Evolutionary conservation across 2,797 vertebrate species (phyloP), one percentile per base, ranked within the genome.

Genomic region (Tragopan temminckii): DNA sequence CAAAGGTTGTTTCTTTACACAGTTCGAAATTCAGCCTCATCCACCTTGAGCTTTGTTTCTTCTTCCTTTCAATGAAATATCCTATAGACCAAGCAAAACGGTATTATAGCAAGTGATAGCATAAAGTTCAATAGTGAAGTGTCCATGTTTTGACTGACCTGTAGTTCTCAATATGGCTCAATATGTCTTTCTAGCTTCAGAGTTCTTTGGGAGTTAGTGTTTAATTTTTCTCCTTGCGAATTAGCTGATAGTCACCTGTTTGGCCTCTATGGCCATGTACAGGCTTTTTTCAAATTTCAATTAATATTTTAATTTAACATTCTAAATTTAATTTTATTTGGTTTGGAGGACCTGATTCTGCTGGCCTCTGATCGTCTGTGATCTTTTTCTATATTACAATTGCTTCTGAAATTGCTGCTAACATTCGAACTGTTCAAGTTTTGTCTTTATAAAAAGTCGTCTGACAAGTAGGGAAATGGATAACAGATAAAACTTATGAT

Each of bases 31-130:
- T 99, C 90, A 99, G 80, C 81, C 99, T 98, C 99, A 99, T 99
- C 99, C 99, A 99, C 50, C 99, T 98, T 88, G 99, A 99, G 90
- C 99, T 99, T 97, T 99, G 99, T 78, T 99, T 99, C 98, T 99
- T 99, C 95, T 99, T 99, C 85, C 99, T 98, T 97, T 99, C 99
- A 80, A 99, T 98, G 91, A 98, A 99, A 92, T 99, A 99, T 8
- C 99, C 99, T 99, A 86, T 72, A 68, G 64, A 61, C 14, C 66
- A 80, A 78, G 82, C 9, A 93, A 90, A 61, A 91, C 11, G 33
- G 69, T 69, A 27, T 66, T 85, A 43, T 7, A 14, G 18, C 33
- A 66, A 71, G 10, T 7, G 16, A 62, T 20, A 14, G 4, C 14
- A 64, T 58, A 42, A 78, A 80, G 42, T 19, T 81, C 48, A 64